Evolutionary conservation across 1,140 invertebrate species (phyloP).

Genomic region (Prorops nasuta): DNA sequence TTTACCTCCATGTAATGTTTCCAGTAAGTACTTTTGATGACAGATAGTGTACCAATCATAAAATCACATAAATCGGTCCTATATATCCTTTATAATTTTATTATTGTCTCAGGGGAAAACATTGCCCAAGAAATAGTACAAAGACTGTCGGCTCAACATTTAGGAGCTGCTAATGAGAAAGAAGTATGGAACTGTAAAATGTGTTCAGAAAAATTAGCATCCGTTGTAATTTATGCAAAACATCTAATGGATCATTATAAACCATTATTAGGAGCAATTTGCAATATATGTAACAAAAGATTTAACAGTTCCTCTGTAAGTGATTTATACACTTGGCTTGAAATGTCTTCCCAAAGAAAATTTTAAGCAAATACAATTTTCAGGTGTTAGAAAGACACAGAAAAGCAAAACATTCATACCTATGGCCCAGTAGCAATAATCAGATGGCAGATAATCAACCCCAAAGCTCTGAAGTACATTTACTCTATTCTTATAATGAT

Average conservation of each 20-base stretch:
- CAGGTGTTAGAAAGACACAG: slow-evolving; percentile 19
- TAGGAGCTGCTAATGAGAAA: slow-evolving; percentile 24
- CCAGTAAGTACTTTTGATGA: no score
- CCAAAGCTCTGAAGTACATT: slow-evolving; percentile 19
- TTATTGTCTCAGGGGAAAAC: slow-evolving; percentile 7
- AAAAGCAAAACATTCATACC: slow-evolving; percentile 11
- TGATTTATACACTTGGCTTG: no score
- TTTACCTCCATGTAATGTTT: no score
- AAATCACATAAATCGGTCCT: no score
- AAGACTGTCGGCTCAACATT: slow-evolving; percentile 21
- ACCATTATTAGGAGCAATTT: slow-evolving; percentile 16
- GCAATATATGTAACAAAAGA: slow-evolving; percentile 25
- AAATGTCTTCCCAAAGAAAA: background rate
- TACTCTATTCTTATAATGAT: no score
- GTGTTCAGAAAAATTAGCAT: slow-evolving; percentile 11
- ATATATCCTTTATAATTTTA: slow-evolving; percentile 1
- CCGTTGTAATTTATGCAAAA: slow-evolving; percentile 33
- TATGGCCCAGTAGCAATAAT: no score
- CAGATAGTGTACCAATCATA: no score
- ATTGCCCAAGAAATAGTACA: slow-evolving; percentile 20
- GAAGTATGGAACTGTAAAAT: slow-evolving; percentile 22
- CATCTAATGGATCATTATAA: slow-evolving; percentile 44
- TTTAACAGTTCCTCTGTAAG: slow-evolving; percentile 16
- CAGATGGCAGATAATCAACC: slow-evolving; percentile 15
- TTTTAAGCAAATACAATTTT: background rate